Percentiles rank a stretch among this genome's conserved stretches.
Evolutionary conservation across 2,797 vertebrate species (phyloP).

Genomic region (Lithobates pipiens): DNA sequence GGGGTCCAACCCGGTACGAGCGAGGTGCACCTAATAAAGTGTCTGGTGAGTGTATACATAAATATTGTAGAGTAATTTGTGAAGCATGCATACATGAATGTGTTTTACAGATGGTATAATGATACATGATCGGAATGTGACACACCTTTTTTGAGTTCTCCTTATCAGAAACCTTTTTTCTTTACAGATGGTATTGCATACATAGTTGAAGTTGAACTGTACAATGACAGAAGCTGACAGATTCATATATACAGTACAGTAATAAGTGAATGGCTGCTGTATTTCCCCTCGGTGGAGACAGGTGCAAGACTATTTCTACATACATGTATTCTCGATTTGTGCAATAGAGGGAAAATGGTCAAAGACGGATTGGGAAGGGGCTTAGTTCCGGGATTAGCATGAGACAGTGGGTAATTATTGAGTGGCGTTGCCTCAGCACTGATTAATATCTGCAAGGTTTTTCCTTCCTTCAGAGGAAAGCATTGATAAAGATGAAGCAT

Average conservation of each 20-base stretch:
- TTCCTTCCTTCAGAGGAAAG: conserved; percentile 81
- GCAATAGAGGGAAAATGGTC: conserved; percentile 83
- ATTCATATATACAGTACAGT: conserved; percentile 3
- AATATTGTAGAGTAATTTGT: too few species aligned
- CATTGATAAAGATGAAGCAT: conserved; percentile 81
- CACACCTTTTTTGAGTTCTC: too few species aligned
- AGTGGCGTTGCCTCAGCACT: conserved; percentile 87
- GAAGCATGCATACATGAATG: too few species aligned
- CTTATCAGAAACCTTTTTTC: too few species aligned
- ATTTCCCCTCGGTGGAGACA: conserved; percentile 72
- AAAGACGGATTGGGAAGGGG: conserved; percentile 95
- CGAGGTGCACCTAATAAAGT: too few species aligned
- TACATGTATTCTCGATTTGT: conserved; percentile 76
- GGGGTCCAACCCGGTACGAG: too few species aligned
- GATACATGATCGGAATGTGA: too few species aligned
- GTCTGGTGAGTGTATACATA: too few species aligned
- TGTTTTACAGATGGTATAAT: too few species aligned
- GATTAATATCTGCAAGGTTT: conserved; percentile 87
- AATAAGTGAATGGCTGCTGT: background rate
- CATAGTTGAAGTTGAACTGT: background rate
- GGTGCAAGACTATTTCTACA: conserved; percentile 72
- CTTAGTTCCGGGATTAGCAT: conserved; percentile 97
- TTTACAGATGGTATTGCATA: too few species aligned
- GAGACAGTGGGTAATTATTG: conserved; percentile 89
- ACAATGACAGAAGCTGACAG: background rate